These are phyloP conservation scores for Parambassis ranga DNA, from an alignment of 2,797 vertebrate species.

Conservation along the genomic window DNA sequence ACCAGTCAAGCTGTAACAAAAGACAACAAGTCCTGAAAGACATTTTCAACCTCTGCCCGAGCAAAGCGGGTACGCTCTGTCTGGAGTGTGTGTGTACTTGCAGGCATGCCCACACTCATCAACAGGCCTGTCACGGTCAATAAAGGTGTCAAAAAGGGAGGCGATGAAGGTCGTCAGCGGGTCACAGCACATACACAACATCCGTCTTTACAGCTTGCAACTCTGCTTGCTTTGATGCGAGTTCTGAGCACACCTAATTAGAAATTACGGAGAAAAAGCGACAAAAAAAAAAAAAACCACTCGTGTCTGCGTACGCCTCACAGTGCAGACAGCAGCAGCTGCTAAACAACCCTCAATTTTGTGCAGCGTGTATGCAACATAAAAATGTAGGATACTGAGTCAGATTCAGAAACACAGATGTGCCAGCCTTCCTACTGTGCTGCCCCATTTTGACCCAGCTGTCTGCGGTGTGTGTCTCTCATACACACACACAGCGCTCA, in stretches of 20 bases:
- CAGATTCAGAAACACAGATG: constrained; percentile 38
- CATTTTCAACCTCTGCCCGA: constrained; percentile 16
- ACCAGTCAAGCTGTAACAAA: constrained; percentile 3
- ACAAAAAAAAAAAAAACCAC: background rate
- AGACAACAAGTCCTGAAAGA: constrained; percentile 8
- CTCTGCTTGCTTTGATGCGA: background rate
- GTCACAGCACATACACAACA: constrained; percentile 58
- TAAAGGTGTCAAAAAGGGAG: constrained; percentile 15
- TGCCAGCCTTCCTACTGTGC: constrained; percentile 28
- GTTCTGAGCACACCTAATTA: background rate
- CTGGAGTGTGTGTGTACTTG: constrained; percentile 4
- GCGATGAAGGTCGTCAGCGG: constrained; percentile 77
- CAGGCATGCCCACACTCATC: constrained; percentile 3
- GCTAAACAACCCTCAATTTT: constrained; percentile 25
- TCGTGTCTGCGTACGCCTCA: background rate
- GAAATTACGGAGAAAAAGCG: constrained; percentile 2
- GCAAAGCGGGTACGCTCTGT: constrained; percentile 5
- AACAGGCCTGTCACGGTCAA: constrained; percentile 21
- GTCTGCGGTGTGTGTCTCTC: constrained; percentile 15
- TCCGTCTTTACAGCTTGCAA: background rate
- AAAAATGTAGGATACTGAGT: constrained; percentile 20
- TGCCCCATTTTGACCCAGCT: constrained; percentile 40
- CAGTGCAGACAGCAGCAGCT: constrained; percentile 8
- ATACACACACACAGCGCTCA: constrained; percentile 7
- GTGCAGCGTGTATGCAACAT: background rate